Evolutionary conservation across 2,113 vertebrate genomes (phyloP).

Genomic region (Marmota flaviventris): DNA sequence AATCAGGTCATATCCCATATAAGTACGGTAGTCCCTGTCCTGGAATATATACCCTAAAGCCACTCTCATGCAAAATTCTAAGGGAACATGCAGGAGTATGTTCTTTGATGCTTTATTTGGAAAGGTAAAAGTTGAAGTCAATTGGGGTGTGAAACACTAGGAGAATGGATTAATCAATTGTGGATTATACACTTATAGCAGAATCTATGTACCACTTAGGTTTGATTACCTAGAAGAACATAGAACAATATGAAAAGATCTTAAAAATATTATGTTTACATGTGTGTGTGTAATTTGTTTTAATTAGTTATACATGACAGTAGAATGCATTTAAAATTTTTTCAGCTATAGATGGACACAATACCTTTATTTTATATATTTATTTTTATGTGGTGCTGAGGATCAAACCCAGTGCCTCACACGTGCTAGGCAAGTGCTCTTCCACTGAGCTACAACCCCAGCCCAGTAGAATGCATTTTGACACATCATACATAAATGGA

Average conservation of each 20-base stretch:
- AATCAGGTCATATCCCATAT: background rate
- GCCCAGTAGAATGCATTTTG: too few species aligned
- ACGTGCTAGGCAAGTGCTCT: too few species aligned
- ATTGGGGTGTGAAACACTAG: background rate
- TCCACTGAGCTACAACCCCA: too few species aligned
- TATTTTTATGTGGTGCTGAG: too few species aligned
- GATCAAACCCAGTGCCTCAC: too few species aligned
- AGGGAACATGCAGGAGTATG: background rate
- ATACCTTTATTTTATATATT: too few species aligned
- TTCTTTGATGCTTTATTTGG: background rate
- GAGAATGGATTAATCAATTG: background rate
- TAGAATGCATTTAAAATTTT: too few species aligned
- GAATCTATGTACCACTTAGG: background rate
- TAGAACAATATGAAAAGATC: background rate
- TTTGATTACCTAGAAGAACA: slow-evolving; percentile 24
- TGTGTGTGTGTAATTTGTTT: too few species aligned
- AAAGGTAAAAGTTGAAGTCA: background rate
- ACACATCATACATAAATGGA: too few species aligned
- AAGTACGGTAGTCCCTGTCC: background rate
- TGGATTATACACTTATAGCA: background rate
- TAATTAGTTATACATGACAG: too few species aligned
- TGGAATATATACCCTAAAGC: background rate
- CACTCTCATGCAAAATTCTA: background rate
- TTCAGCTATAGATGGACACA: too few species aligned
- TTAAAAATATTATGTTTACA: background rate